A percentile compares a stretch with the other conserved stretches of the same genome.
phyloP scores from a whole-genome alignment of 2,888 invertebrate species.

The Tipula lateralis region DNA sequence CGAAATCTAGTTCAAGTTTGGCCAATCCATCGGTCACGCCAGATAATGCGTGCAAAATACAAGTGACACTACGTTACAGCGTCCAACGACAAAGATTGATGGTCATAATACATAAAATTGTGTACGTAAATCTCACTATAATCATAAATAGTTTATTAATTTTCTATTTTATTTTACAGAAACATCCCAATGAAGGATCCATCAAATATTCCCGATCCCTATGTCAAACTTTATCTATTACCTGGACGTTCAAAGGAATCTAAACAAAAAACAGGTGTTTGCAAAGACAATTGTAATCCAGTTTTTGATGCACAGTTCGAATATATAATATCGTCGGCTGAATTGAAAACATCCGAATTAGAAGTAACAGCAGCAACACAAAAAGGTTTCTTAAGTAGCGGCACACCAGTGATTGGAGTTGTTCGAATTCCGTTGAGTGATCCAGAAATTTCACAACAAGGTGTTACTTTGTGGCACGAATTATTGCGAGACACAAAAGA shows the following conservation, averaged over 20 bases:
- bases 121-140: conserved; percentile 56
- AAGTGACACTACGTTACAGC: conserved; percentile 81
- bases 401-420: conserved; percentile 79
- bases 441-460: conserved; percentile 43
- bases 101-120: conserved; percentile 82
- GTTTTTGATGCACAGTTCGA: conserved; percentile 88
- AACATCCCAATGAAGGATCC: conserved; percentile 78
- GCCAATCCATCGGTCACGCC: conserved; percentile 66
- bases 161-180: conserved; percentile 45
- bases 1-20: conserved; percentile 56
- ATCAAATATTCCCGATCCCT: conserved; percentile 80
- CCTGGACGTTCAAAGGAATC: conserved; percentile 81
- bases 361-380: conserved; percentile 86
- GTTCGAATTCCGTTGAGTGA: conserved; percentile 50
- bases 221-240: conserved; percentile 80
- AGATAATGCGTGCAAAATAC: conserved; percentile 68
- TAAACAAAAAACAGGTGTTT: conserved; percentile 76
- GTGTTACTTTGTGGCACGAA: conserved; percentile 46
- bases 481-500: conserved; percentile 53
- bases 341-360: conserved; percentile 68
- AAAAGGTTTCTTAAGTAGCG: conserved; percentile 74
- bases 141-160: conserved; percentile 7
- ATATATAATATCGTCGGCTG: conserved; percentile 76
- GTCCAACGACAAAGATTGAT: conserved; percentile 74
- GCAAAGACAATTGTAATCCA: conserved; percentile 85